These are phyloP conservation scores for Melanerpes formicivorus DNA, from an alignment of 2,113 vertebrate species.

Conservation along the genomic window DNA sequence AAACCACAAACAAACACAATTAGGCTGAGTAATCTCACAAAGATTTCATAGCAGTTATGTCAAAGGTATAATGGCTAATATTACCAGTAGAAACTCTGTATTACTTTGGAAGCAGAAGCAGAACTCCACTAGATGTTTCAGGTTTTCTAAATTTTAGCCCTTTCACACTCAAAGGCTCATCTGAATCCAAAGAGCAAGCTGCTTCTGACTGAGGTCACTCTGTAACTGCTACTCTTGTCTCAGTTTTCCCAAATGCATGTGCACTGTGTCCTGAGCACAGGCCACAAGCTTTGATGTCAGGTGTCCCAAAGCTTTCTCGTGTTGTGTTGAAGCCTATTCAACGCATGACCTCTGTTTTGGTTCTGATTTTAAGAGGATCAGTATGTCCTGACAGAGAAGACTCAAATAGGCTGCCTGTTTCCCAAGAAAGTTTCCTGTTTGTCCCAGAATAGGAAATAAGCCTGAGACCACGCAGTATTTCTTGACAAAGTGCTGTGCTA, in stretches of 20 bases:
- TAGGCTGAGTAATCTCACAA: not conserved
- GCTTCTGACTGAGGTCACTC: not conserved
- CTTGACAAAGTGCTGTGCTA: not conserved
- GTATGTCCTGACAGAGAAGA: not conserved
- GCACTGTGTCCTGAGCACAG: not conserved
- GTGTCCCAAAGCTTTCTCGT: not conserved
- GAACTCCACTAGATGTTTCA: not conserved
- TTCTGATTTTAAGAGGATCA: not conserved
- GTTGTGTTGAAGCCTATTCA: not conserved
- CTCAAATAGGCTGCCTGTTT: not conserved
- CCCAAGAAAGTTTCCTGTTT: not conserved
- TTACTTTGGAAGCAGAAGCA: not conserved
- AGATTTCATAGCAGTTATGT: not conserved
- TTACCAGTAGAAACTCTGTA: not conserved
- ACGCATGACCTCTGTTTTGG: not conserved
- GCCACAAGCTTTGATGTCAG: fast-evolving
- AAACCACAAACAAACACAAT: not conserved
- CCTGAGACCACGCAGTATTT: not conserved
- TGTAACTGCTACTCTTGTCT: not conserved
- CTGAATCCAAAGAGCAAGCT: not conserved
- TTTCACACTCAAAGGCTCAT: not conserved
- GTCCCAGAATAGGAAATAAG: not conserved
- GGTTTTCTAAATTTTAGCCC: not conserved
- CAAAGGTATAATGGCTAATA: not conserved
- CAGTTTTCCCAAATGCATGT: not conserved